Conservation (phyloP, 2,888 invertebrate genomes). For the Ptilodon capucinus region DNA sequence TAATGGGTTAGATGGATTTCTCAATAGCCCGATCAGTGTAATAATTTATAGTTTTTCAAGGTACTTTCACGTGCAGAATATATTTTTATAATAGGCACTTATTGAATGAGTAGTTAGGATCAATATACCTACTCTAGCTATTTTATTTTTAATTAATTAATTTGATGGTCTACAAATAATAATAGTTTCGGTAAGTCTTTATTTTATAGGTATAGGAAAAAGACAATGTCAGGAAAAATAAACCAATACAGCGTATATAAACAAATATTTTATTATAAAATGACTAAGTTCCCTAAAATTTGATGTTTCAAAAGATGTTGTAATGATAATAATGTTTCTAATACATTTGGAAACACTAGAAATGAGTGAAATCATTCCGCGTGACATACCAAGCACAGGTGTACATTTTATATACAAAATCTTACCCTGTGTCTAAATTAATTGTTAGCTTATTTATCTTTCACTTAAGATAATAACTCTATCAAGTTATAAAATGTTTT, state of each 20-base stretch:
- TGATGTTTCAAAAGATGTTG: not conserved
- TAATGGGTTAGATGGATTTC: not conserved
- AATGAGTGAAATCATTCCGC: slow-evolving; percentile 32
- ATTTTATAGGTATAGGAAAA: no score
- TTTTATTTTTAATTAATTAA: no score
- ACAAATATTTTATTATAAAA: slow-evolving; percentile 24
- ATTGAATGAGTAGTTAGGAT: no score
- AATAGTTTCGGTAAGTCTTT: no score
- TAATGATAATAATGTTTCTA: slow-evolving; percentile 4
- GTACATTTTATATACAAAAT: slow-evolving; percentile 64
- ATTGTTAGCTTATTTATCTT: slow-evolving; percentile 31
- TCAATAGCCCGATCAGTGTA: not conserved
- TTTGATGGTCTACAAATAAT: no score
- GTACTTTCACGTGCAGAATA: no score
- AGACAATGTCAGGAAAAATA: not conserved
- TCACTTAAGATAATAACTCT: slow-evolving; percentile 26
- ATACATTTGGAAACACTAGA: slow-evolving; percentile 4
- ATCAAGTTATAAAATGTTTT: not conserved
- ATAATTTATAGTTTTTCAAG: no score
- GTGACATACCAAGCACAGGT: slow-evolving; percentile 56
- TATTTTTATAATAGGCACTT: no score
- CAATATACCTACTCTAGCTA: no score
- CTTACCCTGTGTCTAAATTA: slow-evolving; percentile 61
- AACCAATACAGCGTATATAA: not conserved
- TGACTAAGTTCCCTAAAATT: slow-evolving; percentile 20